A percentile compares a stretch with the other conserved stretches of the same genome.
phyloP scores from a whole-genome alignment of 2,888 invertebrate genomes.

The Syritta pipiens region DNA sequence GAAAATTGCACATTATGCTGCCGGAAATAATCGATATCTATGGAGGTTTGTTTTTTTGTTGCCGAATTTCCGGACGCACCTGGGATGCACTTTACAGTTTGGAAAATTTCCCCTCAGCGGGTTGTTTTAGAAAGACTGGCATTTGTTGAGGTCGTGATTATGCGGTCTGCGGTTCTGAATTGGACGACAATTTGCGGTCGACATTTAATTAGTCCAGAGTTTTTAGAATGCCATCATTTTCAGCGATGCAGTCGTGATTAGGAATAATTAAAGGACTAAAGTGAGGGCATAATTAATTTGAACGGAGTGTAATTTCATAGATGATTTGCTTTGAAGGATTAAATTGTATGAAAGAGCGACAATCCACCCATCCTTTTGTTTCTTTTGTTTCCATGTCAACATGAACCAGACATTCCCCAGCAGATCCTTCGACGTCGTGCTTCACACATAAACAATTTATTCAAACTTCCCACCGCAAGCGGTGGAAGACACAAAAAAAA shows the following conservation, averaged over 20 bases:
- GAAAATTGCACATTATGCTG: constrained; percentile 67
- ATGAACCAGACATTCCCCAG: no score
- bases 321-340: no score
- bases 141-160: constrained; percentile 43
- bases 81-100: constrained; percentile 36
- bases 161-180: constrained; percentile 26
- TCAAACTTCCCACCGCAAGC: no score
- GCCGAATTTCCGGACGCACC: constrained; percentile 26
- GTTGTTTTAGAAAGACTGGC: constrained; percentile 22
- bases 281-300: no score
- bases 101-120: constrained; percentile 49
- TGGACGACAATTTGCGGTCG: constrained; percentile 38
- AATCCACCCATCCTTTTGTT: no score
- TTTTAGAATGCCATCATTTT: not conserved
- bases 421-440: no score
- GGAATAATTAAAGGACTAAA: not conserved
- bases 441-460: no score
- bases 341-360: no score
- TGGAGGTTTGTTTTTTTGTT: constrained; percentile 30
- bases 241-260: not conserved
- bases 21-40: constrained; percentile 60
- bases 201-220: constrained; percentile 30
- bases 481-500: no score
- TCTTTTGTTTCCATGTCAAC: no score
- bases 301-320: no score